A percentile compares a stretch with the other conserved stretches of the same genome.
Evolutionary conservation across 2,888 invertebrate species (phyloP).

Genomic region (Oxycera nigricornis): DNA sequence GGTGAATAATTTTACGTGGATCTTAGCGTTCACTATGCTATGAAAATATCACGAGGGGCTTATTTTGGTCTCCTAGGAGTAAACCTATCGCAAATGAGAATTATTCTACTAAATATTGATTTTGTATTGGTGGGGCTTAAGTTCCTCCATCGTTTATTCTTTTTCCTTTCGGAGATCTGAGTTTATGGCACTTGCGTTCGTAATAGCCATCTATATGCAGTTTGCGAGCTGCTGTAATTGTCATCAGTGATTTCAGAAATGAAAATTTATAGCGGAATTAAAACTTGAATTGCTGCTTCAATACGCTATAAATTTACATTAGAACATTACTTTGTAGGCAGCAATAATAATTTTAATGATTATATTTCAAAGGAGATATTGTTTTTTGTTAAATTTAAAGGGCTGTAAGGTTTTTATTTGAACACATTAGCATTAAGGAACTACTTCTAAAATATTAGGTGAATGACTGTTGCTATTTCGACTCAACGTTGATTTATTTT

Average conservation of each 20-base stretch:
- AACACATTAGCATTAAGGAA: no score
- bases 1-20: no score
- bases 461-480: no score
- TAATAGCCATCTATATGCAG: conserved; percentile 12
- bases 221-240: not conserved
- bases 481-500: no score
- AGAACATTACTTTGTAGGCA: no score
- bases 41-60: no score
- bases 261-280: conserved; percentile 10
- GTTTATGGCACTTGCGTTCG: not conserved
- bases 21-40: no score
- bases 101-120: conserved; percentile 30
- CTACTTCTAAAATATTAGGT: no score
- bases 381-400: no score
- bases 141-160: not conserved
- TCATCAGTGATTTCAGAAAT: not conserved
- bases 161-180: not conserved
- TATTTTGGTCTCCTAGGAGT: not conserved
- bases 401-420: no score
- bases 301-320: not conserved
- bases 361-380: no score
- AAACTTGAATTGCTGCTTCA: not conserved
- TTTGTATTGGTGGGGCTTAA: conserved; percentile 6
- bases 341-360: no score
- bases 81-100: not conserved